A percentile compares a stretch with the other conserved stretches of the same genome.
Evolutionary conservation across 2,888 invertebrate genomes (phyloP).

Genomic region (Sarcophaga variegata): DNA sequence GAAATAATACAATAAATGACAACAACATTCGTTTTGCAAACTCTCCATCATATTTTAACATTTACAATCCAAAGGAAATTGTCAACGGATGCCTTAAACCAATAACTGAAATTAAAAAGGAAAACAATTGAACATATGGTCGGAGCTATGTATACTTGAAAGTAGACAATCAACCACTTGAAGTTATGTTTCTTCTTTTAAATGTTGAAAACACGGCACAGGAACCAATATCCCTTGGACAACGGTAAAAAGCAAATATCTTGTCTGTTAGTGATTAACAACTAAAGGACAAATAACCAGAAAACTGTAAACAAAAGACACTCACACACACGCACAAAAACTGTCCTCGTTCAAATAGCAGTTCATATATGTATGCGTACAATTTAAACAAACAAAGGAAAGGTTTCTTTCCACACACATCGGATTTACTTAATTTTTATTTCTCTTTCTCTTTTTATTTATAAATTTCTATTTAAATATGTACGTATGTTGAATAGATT

Average conservation of each 20-base stretch:
- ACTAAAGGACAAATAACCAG: constrained; percentile 24
- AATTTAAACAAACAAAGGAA: constrained; percentile 6
- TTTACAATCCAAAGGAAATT: too few species aligned
- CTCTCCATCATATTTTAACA: too few species aligned
- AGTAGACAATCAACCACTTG: background rate
- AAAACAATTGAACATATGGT: constrained; percentile 24
- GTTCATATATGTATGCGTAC: background rate
- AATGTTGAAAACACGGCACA: too few species aligned
- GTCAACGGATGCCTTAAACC: background rate
- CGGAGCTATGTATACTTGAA: background rate
- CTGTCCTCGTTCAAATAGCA: constrained; percentile 19
- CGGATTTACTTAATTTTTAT: background rate
- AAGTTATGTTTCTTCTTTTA: too few species aligned
- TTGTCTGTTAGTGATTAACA: constrained; percentile 36
- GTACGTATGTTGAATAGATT: background rate
- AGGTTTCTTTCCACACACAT: constrained; percentile 6
- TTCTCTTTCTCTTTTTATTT: constrained; percentile 1
- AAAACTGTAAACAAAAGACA: background rate
- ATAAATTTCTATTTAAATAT: constrained; percentile 39
- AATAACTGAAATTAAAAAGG: constrained; percentile 3
- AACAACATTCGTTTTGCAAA: too few species aligned
- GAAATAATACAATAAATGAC: too few species aligned
- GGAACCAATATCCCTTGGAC: background rate
- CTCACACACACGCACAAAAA: constrained; percentile 5
- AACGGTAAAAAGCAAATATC: constrained; percentile 32